Percentiles rank a stretch among this genome's conserved stretches.
Conservation (phyloP, 2,113 vertebrate genomes). For the Syngnathoides biaculeatus region DNA sequence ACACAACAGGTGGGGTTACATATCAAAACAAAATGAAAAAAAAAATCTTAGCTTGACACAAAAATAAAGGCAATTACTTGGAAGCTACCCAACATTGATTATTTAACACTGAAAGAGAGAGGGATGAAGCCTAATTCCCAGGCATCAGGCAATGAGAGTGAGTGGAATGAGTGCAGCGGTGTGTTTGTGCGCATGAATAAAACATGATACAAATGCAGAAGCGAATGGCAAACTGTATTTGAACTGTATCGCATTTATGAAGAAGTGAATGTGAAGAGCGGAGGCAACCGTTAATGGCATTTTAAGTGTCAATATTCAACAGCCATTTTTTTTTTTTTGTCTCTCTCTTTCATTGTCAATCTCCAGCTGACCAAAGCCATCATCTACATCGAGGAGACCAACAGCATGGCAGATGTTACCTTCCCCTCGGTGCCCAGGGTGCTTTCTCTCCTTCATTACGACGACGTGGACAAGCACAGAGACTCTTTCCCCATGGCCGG, state of each 20-base stretch:
- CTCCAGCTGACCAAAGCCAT: constrained; percentile 85
- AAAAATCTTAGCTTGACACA: too few species aligned
- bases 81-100: background rate
- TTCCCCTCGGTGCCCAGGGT: constrained; percentile 89
- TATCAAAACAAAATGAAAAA: too few species aligned
- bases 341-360: constrained; percentile 47
- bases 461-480: constrained; percentile 69
- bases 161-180: background rate
- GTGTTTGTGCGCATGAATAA: background rate
- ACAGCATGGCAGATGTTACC: constrained; percentile 92
- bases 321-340: constrained; percentile 5
- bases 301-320: constrained; percentile 12
- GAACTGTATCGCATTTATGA: background rate
- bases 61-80: too few species aligned
- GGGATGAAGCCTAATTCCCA: background rate
- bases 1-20: too few species aligned
- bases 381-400: constrained; percentile 90
- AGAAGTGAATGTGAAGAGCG: background rate
- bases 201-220: background rate
- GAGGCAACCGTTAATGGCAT: background rate
- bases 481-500: constrained; percentile 77
- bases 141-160: background rate
- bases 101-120: background rate
- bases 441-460: constrained; percentile 86
- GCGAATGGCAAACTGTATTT: background rate